These are phyloP conservation scores for Drosophila pallidifrons DNA, from an alignment of 1,140 invertebrate genomes.

Conservation along the genomic window DNA sequence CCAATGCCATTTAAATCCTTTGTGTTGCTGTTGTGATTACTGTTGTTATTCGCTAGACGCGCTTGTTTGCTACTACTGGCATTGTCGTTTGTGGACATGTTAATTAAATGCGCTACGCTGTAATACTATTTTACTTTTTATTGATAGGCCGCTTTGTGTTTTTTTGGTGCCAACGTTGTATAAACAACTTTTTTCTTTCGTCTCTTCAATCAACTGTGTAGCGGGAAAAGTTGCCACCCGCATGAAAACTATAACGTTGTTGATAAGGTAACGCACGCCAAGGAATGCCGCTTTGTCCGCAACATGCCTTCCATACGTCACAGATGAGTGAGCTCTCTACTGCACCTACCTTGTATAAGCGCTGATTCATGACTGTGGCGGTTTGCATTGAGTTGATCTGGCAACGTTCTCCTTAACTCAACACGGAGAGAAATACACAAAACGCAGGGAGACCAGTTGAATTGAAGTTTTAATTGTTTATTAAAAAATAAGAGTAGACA, in stretches of 20 bases:
- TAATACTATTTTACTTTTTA: slow-evolving; percentile 11
- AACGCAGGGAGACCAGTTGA: slow-evolving; percentile 18
- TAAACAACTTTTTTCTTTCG: slow-evolving; percentile 36
- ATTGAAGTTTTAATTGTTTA: slow-evolving; percentile 38
- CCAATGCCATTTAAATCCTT: slow-evolving; percentile 57
- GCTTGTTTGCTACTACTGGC: slow-evolving; percentile 60
- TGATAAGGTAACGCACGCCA: slow-evolving; percentile 11
- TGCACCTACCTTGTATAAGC: background rate
- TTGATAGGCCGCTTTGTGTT: background rate
- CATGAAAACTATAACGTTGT: slow-evolving; percentile 7
- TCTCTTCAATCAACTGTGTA: slow-evolving; percentile 29
- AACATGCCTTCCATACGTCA: slow-evolving; percentile 18
- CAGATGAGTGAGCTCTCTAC: background rate
- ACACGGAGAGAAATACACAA: slow-evolving; percentile 32
- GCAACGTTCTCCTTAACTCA: slow-evolving; percentile 20
- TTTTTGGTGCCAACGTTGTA: slow-evolving; percentile 17
- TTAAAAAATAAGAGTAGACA: slow-evolving; percentile 9
- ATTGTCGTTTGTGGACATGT: slow-evolving; percentile 64
- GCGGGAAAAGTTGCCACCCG: slow-evolving; percentile 42
- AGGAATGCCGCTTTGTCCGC: background rate
- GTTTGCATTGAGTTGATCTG: slow-evolving; percentile 17
- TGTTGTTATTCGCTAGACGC: slow-evolving; percentile 43
- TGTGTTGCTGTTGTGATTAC: slow-evolving; percentile 23
- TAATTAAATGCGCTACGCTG: slow-evolving; percentile 13
- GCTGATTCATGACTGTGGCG: background rate